Conservation (phyloP, 2,888 invertebrate species). For the Urechis unicinctus region DNA sequence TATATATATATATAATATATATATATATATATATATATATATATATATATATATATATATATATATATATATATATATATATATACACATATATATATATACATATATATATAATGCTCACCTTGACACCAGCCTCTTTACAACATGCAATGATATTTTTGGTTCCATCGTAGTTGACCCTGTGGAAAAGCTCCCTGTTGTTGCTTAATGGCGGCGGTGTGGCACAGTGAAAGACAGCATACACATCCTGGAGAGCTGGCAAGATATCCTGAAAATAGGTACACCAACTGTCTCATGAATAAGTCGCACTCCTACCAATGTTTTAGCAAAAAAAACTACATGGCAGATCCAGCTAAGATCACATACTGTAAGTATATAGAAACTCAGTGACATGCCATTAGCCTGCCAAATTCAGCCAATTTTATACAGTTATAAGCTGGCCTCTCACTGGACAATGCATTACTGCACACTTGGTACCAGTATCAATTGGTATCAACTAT, state of each 20-base stretch:
- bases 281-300: not conserved
- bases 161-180: constrained; percentile 36
- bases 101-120: constrained; percentile 13
- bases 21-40: not conserved
- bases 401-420: not conserved
- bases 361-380: too few species aligned
- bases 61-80: not conserved
- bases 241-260: constrained; percentile 27
- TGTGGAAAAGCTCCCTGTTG: constrained; percentile 34
- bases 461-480: not conserved
- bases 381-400: not conserved
- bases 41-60: not conserved
- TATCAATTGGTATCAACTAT: too few species aligned
- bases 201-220: constrained; percentile 34
- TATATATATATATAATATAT: too few species aligned
- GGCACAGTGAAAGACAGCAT: constrained; percentile 37
- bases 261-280: constrained; percentile 31
- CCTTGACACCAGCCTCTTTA: constrained; percentile 31
- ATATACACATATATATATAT: not conserved
- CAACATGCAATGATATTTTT: constrained; percentile 30
- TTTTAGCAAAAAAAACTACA: not conserved
- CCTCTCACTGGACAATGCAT: not conserved
- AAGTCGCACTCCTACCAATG: not conserved
- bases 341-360: too few species aligned
- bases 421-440: too few species aligned